Conservation (phyloP, 2,113 vertebrate genomes). For the Tetrao urogallus region DNA sequence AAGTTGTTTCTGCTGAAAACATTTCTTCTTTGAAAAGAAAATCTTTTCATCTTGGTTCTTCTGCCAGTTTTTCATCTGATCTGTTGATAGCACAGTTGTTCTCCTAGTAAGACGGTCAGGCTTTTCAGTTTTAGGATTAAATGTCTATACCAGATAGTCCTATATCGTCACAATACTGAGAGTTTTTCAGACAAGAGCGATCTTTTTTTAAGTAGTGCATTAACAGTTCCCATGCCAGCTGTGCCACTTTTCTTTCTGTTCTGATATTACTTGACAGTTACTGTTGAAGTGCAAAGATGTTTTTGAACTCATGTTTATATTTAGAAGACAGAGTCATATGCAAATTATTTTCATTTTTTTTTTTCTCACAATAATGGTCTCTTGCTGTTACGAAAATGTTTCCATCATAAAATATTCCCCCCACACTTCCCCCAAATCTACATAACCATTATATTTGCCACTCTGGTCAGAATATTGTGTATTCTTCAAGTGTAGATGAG, state of each 20-base stretch:
- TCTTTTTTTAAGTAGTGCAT: not conserved
- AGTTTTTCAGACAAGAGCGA: not conserved
- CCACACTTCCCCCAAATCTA: not conserved
- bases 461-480: not conserved
- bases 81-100: not conserved
- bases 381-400: not conserved
- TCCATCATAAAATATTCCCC: not conserved
- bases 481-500: not conserved
- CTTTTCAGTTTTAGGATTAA: not conserved
- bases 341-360: not conserved
- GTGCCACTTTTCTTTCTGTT: not conserved
- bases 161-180: not conserved
- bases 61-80: not conserved
- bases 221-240: not conserved
- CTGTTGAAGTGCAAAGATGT: fast-evolving
- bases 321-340: not conserved
- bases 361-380: not conserved
- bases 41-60: not conserved
- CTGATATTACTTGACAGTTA: not conserved
- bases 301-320: not conserved
- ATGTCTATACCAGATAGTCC: not conserved
- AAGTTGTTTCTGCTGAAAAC: not conserved
- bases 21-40: not conserved
- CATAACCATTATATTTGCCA: not conserved
- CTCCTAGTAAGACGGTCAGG: not conserved